Evolutionary conservation across 2,888 invertebrate genomes (phyloP).

Genomic region (Cyclophora albipunctata): DNA sequence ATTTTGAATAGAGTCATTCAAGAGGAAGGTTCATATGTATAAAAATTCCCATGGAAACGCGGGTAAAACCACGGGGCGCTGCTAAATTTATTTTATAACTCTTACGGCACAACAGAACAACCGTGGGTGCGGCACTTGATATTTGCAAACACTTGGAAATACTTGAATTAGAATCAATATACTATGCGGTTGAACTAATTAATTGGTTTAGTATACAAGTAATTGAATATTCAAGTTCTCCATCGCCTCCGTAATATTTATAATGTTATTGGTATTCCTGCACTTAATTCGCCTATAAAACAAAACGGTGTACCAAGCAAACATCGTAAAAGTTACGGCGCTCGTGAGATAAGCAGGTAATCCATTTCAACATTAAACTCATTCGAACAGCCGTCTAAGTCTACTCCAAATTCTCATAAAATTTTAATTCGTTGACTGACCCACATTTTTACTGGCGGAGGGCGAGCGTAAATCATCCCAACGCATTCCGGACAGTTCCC

Average conservation of each 20-base stretch:
- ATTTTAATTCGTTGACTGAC: constrained; percentile 55
- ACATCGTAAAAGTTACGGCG: constrained; percentile 32
- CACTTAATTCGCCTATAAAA: constrained; percentile 24
- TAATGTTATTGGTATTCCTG: constrained; percentile 3
- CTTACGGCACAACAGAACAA: no score
- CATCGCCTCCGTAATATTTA: not conserved
- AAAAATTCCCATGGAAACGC: no score
- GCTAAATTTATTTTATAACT: no score
- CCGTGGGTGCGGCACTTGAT: no score
- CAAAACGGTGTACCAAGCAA: constrained; percentile 23
- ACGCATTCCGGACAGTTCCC: constrained; percentile 33
- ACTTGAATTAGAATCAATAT: no score
- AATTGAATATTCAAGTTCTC: no score
- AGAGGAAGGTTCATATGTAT: no score
- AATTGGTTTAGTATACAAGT: no score
- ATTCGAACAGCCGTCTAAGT: constrained; percentile 32
- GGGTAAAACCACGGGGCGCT: no score
- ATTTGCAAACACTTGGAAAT: no score
- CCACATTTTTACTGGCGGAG: constrained; percentile 53
- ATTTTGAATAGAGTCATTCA: no score
- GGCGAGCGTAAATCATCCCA: constrained; percentile 49
- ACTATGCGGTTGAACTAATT: no score
- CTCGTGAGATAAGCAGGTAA: constrained; percentile 38
- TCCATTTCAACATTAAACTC: constrained; percentile 28
- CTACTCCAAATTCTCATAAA: constrained; percentile 39